These are phyloP conservation scores for Argyrosomus japonicus DNA, from an alignment of 2,113 vertebrate species.

Conservation along the genomic window DNA sequence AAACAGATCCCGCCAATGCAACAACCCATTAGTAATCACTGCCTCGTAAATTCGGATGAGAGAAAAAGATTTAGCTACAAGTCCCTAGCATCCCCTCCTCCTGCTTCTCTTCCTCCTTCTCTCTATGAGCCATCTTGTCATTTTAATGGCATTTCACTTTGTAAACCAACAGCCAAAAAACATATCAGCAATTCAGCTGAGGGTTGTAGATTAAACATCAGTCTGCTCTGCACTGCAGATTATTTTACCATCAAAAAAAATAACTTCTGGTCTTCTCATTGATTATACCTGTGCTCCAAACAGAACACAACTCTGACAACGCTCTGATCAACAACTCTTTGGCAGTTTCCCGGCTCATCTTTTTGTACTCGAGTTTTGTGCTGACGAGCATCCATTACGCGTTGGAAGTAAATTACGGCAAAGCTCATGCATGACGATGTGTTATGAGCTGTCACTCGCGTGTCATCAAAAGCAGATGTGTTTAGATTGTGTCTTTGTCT, in stretches of 20 bases:
- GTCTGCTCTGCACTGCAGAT: slow-evolving; percentile 48
- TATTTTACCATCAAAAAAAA: slow-evolving; percentile 25
- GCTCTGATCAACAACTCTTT: background rate
- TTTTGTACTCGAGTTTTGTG: background rate
- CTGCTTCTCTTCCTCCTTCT: background rate
- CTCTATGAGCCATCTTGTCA: slow-evolving; percentile 40
- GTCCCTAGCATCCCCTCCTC: slow-evolving; percentile 14
- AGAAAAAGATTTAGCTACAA: slow-evolving; percentile 40
- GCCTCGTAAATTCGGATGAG: slow-evolving; percentile 44
- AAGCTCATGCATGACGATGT: background rate
- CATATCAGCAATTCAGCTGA: slow-evolving; percentile 38
- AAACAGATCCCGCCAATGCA: slow-evolving; percentile 16
- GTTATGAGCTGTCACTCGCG: slow-evolving; percentile 30
- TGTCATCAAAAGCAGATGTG: slow-evolving; percentile 42
- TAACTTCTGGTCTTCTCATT: slow-evolving; percentile 34
- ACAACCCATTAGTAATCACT: slow-evolving; percentile 23
- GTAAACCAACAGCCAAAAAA: slow-evolving; percentile 53
- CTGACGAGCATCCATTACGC: slow-evolving; percentile 3
- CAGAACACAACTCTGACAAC: background rate
- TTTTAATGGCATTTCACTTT: slow-evolving; percentile 54
- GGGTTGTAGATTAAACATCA: slow-evolving; percentile 36
- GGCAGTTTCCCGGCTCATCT: background rate
- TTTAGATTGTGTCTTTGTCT: slow-evolving; percentile 33
- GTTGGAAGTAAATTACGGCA: slow-evolving; percentile 22
- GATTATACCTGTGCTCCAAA: slow-evolving; percentile 17